These are phyloP conservation scores for Pteruthius melanotis DNA, from an alignment of 2,113 vertebrate species.

Conservation along the genomic window DNA sequence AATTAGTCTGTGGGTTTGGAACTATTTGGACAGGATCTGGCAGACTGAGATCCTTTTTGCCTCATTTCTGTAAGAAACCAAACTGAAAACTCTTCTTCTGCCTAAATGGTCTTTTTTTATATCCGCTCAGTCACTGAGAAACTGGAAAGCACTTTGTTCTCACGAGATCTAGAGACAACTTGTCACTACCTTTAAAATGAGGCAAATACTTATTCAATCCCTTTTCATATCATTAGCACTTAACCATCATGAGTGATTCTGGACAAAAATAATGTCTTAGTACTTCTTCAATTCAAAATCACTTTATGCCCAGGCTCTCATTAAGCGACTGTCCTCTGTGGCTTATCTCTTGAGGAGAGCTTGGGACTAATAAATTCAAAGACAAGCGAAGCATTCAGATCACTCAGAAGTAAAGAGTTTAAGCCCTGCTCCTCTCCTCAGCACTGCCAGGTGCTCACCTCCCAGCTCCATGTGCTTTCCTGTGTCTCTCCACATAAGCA, in stretches of 20 bases:
- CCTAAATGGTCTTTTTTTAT: not conserved
- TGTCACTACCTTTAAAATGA: not conserved
- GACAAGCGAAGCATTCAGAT: not conserved
- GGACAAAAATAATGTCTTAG: not conserved
- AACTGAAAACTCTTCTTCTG: not conserved
- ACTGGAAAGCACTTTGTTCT: not conserved
- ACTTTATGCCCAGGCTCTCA: not conserved
- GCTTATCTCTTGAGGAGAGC: not conserved
- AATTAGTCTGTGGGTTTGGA: not conserved
- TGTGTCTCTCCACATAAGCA: not conserved
- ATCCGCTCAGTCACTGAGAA: not conserved
- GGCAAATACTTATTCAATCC: not conserved
- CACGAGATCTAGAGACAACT: not conserved
- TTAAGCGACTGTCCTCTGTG: not conserved
- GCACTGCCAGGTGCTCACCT: not conserved
- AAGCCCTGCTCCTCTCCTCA: not conserved
- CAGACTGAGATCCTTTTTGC: not conserved
- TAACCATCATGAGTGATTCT: not conserved
- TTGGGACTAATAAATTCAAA: not conserved
- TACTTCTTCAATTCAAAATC: not conserved
- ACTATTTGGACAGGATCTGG: not conserved
- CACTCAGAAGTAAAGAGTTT: not conserved
- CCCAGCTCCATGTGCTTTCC: accelerated
- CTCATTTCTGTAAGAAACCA: not conserved
- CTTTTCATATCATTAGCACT: not conserved